phyloP scores from a whole-genome alignment of 2,797 vertebrate genomes.

The Pangasius macronema region DNA sequence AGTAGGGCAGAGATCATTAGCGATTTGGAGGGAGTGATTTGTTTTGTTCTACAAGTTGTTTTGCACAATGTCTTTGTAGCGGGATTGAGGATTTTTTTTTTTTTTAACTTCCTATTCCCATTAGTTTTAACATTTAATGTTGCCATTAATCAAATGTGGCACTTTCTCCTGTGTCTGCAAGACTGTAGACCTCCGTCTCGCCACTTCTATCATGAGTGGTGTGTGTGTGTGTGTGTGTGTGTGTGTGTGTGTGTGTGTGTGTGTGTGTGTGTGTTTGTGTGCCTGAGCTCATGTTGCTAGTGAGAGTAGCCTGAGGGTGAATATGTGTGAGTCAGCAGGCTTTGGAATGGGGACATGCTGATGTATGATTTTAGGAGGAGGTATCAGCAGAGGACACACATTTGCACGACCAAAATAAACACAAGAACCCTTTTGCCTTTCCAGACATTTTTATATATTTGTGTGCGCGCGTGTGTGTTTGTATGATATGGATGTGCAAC shows the following conservation, averaged over 20 bases:
- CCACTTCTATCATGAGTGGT: slow-evolving; percentile 30
- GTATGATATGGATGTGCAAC: neutral
- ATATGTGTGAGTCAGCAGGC: slow-evolving; percentile 42
- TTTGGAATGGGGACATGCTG: slow-evolving; percentile 44
- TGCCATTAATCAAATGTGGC: slow-evolving; percentile 31
- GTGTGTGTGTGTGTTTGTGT: slow-evolving; percentile 4
- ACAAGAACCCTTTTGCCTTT: neutral
- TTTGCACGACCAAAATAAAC: slow-evolving; percentile 38
- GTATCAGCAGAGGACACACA: slow-evolving; percentile 20
- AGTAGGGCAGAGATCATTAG: slow-evolving; percentile 47
- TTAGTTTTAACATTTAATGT: slow-evolving; percentile 46
- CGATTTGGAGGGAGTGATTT: slow-evolving; percentile 42
- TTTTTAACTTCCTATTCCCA: slow-evolving; percentile 28
- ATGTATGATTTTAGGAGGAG: slow-evolving; percentile 44
- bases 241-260: slow-evolving; percentile 12
- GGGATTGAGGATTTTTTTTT: neutral
- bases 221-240: slow-evolving; percentile 26
- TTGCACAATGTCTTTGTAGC: slow-evolving; percentile 32
- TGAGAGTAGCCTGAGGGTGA: slow-evolving; percentile 51
- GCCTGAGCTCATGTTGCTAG: slow-evolving; percentile 3
- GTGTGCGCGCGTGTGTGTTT: too few species aligned
- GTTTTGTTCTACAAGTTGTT: slow-evolving; percentile 49
- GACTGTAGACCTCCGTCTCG: slow-evolving; percentile 33
- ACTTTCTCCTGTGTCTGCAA: slow-evolving; percentile 23
- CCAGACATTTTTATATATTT: neutral